A percentile compares a stretch with the other conserved stretches of the same genome.
These are phyloP conservation scores for Poecilia wingei DNA, from an alignment of 2,797 vertebrate species.

Conservation along the genomic window DNA sequence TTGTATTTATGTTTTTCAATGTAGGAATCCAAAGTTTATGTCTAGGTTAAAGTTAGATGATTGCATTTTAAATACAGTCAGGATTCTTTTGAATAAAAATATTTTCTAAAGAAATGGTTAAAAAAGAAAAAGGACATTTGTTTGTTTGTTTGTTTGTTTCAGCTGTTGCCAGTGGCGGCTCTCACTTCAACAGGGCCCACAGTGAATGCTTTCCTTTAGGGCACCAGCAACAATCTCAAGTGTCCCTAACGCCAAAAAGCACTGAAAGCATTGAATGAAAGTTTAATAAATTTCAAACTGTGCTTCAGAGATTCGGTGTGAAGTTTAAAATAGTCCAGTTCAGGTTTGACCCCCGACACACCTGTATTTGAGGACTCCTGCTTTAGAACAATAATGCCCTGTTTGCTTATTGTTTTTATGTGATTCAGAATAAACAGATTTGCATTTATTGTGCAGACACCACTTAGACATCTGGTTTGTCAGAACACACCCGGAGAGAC, in stretches of 20 bases:
- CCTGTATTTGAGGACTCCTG: too few relatives aligned
- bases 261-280: neutral
- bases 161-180: neutral
- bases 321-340: neutral
- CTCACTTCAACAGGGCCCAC: neutral
- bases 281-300: neutral
- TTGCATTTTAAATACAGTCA: neutral
- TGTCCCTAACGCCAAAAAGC: neutral
- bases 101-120: neutral
- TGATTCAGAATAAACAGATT: conserved; percentile 9
- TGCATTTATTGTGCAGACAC: conserved; percentile 65
- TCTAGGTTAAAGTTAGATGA: neutral
- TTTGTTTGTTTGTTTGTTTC: neutral
- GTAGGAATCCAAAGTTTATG: neutral
- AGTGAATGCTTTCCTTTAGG: neutral
- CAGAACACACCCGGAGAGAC: conserved; percentile 5
- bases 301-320: neutral
- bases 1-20: neutral
- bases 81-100: neutral
- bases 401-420: conserved; percentile 12
- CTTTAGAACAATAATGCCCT: neutral
- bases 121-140: neutral
- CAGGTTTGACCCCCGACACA: too few relatives aligned
- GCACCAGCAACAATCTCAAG: neutral
- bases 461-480: conserved; percentile 14